phyloP scores from a whole-genome alignment of 2,888 invertebrate genomes.

The Chymomyza amoena region DNA sequence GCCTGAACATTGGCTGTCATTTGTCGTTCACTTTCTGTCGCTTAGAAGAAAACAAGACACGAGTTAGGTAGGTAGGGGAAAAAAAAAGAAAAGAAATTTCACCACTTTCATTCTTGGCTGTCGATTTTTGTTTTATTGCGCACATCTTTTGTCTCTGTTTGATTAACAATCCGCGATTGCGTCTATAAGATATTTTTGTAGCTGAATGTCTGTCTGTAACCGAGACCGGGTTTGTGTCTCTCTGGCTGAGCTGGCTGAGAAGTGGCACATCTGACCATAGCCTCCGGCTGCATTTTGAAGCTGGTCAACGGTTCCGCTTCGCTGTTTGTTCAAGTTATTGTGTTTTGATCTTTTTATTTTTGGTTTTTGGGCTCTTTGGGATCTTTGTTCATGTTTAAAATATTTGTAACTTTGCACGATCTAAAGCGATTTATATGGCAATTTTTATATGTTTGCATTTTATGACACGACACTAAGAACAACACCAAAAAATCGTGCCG shows the following conservation, averaged over 20 bases:
- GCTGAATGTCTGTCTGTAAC: too few relatives aligned
- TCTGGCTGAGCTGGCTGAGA: too few relatives aligned
- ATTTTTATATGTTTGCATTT: conserved; percentile 46
- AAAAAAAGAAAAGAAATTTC: conserved; percentile 52
- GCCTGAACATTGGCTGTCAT: conserved; percentile 44
- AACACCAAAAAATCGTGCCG: conserved; percentile 49
- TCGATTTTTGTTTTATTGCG: conserved; percentile 61
- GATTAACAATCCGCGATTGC: conserved; percentile 21
- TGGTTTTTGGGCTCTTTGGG: conserved; percentile 24
- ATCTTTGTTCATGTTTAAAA: conserved; percentile 16
- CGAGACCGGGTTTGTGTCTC: background rate
- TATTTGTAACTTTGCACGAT: conserved; percentile 60
- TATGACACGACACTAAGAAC: conserved; percentile 41
- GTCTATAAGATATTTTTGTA: background rate
- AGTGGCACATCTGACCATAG: conserved; percentile 39
- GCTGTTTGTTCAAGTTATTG: conserved; percentile 23
- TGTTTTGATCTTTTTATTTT: background rate
- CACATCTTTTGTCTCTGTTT: conserved; percentile 34
- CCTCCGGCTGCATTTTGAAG: conserved; percentile 19
- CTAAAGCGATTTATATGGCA: conserved; percentile 40
- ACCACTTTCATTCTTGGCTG: conserved; percentile 65
- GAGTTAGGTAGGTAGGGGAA: conserved; percentile 10
- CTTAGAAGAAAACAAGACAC: conserved; percentile 9
- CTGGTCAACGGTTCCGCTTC: conserved; percentile 43
- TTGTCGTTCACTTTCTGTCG: conserved; percentile 52